Evolutionary conservation across 2,113 vertebrate species (phyloP), one percentile per base, ranked within the genome.

Genomic region (Lophotis ruficrista): DNA sequence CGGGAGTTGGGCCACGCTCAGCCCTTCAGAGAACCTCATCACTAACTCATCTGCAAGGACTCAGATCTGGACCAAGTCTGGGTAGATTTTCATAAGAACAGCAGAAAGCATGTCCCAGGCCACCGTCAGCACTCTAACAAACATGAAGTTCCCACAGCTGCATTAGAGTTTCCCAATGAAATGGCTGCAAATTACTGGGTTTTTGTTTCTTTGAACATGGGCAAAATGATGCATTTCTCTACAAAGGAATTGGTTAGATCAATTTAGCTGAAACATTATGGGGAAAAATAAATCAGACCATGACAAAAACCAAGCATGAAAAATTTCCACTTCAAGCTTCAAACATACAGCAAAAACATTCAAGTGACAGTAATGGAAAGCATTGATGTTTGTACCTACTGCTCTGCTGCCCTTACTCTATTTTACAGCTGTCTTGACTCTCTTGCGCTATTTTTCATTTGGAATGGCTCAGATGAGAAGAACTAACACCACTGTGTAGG

Each of bases 1-100:
- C 0, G 0, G 33, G 8, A 82, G 33, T 0, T 35, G 51, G 24
- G 64, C 23, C 50, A 77, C 0, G 0, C 28, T 43, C 2, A 0
- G 16, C 13, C 47, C 28, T 69, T 86, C 20, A 30, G 54, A 91
- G n/a, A 89, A 66, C 47, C 80, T 85, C 17, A 76, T 56, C 8
- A 11, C 37, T 65, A 83, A 28, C 21, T 69, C 65, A 79, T 28
- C 28, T 61, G 45, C 41, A 70, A 62, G 58, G 64, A 73, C 38
- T 38, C 33, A 45, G 27, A 38, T 41, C 50, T 33, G 20, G n/a
- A 41, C 45, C 50, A 76, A 53, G 43, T 22, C 62, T 54, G 58
- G 43, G 23, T 10, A 90, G 65, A 28, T 54, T 14, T 65, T 62
- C 31, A 1, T 5, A 89, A 60, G 19, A 21, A 70, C 30, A 76